Evolutionary conservation across 1,140 invertebrate species (phyloP).

Genomic region (Drosophila obscura): DNA sequence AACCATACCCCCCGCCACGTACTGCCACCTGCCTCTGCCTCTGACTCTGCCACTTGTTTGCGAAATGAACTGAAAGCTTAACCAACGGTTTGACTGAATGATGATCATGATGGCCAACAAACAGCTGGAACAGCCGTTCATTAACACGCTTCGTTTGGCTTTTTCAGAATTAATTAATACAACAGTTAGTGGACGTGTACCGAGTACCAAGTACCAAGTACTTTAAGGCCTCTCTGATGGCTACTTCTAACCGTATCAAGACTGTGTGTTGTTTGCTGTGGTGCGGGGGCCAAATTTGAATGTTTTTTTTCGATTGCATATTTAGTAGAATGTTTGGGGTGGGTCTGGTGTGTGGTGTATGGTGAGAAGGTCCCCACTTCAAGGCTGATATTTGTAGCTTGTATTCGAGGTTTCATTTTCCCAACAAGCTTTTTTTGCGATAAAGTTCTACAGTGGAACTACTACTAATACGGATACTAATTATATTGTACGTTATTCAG

Average conservation of each 20-base stretch:
- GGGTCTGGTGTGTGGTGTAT: neutral
- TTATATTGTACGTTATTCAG: neutral
- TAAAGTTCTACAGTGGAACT: neutral
- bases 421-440: neutral
- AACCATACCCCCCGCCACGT: constrained; percentile 14
- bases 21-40: no score
- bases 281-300: constrained; percentile 28
- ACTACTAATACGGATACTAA: no score
- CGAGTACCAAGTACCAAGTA: no score
- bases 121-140: constrained; percentile 48
- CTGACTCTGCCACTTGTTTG: constrained; percentile 11
- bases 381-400: constrained; percentile 10
- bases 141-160: constrained; percentile 56
- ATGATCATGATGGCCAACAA: constrained; percentile 6
- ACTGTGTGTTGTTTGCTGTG: constrained; percentile 11
- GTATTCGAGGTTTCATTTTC: constrained; percentile 9
- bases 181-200: constrained; percentile 41
- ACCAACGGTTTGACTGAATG: constrained; percentile 18
- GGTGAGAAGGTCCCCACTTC: constrained; percentile 2
- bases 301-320: constrained; percentile 16
- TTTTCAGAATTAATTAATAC: constrained; percentile 54
- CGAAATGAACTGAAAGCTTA: constrained; percentile 39
- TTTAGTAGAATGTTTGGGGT: neutral
- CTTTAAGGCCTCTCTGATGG: constrained; percentile 11
- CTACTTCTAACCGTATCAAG: constrained; percentile 14